Conservation (phyloP, 2,797 vertebrate genomes). For the Poecilia velifera region DNA sequence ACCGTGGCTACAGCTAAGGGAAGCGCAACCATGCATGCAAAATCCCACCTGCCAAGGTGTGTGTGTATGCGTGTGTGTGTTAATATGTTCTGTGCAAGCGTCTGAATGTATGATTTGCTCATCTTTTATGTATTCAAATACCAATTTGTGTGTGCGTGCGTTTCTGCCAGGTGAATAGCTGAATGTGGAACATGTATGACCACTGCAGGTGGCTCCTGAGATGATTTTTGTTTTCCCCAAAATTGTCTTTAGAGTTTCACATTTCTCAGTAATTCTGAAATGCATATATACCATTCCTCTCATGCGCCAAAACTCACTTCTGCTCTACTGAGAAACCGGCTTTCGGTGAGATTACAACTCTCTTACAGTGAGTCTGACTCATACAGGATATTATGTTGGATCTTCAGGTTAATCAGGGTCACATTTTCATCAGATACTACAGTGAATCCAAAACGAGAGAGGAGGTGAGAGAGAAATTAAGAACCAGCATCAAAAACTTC, state of each 20-base stretch:
- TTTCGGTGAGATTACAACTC: slow-evolving; percentile 10
- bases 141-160: not conserved
- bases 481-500: slow-evolving; percentile 34
- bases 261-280: not conserved
- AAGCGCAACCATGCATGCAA: slow-evolving; percentile 96
- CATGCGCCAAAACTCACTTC: slow-evolving; percentile 16
- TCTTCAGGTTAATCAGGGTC: slow-evolving; percentile 44
- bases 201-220: not conserved
- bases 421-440: slow-evolving; percentile 30
- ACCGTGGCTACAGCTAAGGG: slow-evolving; percentile 88
- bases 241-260: not conserved
- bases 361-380: slow-evolving; percentile 21
- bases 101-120: slow-evolving; percentile 3
- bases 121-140: not conserved
- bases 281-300: slow-evolving; percentile 3
- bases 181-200: not conserved
- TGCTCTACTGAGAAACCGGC: slow-evolving; percentile 17
- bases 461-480: slow-evolving; percentile 11
- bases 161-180: not conserved
- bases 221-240: not conserved
- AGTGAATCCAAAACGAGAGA: slow-evolving; percentile 36
- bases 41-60: slow-evolving; percentile 89
- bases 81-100: not conserved
- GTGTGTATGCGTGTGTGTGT: slow-evolving; percentile 24
- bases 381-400: slow-evolving; percentile 25